phyloP scores from a whole-genome alignment of 2,797 vertebrate genomes.

The Toxotes lorentzi region DNA sequence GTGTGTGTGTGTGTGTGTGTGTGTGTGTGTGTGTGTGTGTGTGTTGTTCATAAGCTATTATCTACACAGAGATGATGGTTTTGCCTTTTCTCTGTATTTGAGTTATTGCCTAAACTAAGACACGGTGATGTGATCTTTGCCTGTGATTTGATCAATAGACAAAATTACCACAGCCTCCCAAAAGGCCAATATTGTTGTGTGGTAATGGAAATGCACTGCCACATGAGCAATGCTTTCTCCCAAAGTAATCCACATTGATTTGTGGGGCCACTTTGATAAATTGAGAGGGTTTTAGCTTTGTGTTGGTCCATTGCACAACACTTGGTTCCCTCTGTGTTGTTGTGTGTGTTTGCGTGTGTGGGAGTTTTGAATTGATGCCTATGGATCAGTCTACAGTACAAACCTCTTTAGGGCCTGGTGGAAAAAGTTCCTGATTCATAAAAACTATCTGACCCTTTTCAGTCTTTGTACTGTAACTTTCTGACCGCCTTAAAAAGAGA shows the following conservation, averaged over 20 bases:
- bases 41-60: slow-evolving; percentile 19
- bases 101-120: slow-evolving; percentile 68
- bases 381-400: slow-evolving; percentile 22
- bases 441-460: not conserved
- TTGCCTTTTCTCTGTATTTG: slow-evolving; percentile 58
- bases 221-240: slow-evolving; percentile 78
- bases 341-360: slow-evolving; percentile 36
- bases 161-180: slow-evolving; percentile 79
- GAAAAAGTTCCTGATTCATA: slow-evolving; percentile 6
- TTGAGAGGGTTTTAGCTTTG: slow-evolving; percentile 79
- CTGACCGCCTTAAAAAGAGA: slow-evolving; percentile 14
- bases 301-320: slow-evolving; percentile 52
- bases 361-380: slow-evolving; percentile 36
- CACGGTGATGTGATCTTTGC: slow-evolving; percentile 71
- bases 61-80: slow-evolving; percentile 41
- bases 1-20: not conserved
- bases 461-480: slow-evolving; percentile 7
- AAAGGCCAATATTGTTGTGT: slow-evolving; percentile 80
- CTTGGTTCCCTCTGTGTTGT: slow-evolving; percentile 38
- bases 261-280: slow-evolving; percentile 84
- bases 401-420: not conserved
- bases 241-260: slow-evolving; percentile 87
- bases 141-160: slow-evolving; percentile 80
- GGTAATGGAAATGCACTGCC: slow-evolving; percentile 80
- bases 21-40: slow-evolving; percentile 14